A percentile compares a stretch with the other conserved stretches of the same genome.
Conservation (phyloP, 2,797 vertebrate species). For the Hydrolagus colliei region DNA sequence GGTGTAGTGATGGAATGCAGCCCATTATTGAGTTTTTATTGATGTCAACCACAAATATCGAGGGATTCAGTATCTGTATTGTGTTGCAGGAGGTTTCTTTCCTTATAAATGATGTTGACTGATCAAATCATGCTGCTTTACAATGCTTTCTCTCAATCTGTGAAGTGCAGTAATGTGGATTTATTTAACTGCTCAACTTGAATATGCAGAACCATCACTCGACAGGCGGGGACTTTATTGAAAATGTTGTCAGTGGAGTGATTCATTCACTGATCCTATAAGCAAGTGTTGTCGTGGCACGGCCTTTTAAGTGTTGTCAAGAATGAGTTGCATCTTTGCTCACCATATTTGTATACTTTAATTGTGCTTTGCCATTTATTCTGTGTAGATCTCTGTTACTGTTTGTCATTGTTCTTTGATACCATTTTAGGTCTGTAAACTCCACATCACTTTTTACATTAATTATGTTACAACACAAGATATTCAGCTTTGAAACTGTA, state of each 20-base stretch:
- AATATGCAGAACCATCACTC: neutral
- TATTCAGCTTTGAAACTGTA: no score
- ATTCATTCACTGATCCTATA: neutral
- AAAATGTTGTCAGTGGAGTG: neutral
- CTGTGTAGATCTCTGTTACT: no score
- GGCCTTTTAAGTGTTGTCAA: no score
- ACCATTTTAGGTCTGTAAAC: no score
- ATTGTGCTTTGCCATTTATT: no score
- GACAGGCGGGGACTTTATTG: conserved; percentile 17
- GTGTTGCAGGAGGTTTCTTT: neutral
- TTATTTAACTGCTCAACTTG: neutral
- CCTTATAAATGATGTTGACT: conserved; percentile 19
- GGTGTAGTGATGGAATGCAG: neutral
- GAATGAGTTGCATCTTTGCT: no score
- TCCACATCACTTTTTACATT: no score
- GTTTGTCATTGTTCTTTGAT: no score
- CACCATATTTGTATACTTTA: no score
- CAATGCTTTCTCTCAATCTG: conserved; percentile 1
- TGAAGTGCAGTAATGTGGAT: neutral
- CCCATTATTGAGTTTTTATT: neutral
- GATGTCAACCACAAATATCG: no score
- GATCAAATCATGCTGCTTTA: conserved; percentile 13
- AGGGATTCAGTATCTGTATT: no score
- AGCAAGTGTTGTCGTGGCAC: neutral
- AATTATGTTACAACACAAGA: no score